Evolutionary conservation across 2,113 vertebrate genomes (phyloP).

Genomic region (Sorex fumeus): DNA sequence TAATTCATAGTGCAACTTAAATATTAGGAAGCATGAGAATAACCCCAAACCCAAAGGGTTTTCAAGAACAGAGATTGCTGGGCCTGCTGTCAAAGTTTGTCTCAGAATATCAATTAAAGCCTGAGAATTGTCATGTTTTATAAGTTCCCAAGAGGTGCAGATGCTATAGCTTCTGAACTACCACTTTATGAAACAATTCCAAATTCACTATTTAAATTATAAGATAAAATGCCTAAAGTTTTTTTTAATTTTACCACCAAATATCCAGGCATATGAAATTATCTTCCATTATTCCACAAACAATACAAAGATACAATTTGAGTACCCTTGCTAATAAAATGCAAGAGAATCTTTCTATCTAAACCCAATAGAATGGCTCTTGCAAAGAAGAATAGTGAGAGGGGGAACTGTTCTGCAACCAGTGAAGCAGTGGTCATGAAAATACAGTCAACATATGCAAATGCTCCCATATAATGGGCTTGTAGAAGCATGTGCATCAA

Average conservation of each 20-base stretch:
- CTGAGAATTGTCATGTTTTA: neutral
- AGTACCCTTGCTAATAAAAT: conserved; percentile 23
- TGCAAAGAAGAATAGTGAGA: no score
- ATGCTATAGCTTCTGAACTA: neutral
- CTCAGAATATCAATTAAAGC: no score
- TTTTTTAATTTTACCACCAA: neutral
- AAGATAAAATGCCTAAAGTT: neutral
- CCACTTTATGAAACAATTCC: neutral
- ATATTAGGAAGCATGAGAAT: neutral
- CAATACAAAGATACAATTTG: neutral
- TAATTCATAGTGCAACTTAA: neutral
- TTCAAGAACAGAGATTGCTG: neutral
- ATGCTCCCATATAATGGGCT: no score
- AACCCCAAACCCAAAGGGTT: fast-evolving
- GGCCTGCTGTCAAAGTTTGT: no score
- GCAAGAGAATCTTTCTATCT: neutral
- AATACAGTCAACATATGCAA: no score
- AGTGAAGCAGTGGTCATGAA: no score
- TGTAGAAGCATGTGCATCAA: no score
- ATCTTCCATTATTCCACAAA: neutral
- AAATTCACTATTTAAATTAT: conserved; percentile 4
- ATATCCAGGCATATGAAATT: neutral
- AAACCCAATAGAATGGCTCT: no score
- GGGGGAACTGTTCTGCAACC: no score
- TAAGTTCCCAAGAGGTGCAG: neutral